These are phyloP conservation scores for Gouania willdenowi DNA, from an alignment of 2,797 vertebrate genomes.

Conservation along the genomic window DNA sequence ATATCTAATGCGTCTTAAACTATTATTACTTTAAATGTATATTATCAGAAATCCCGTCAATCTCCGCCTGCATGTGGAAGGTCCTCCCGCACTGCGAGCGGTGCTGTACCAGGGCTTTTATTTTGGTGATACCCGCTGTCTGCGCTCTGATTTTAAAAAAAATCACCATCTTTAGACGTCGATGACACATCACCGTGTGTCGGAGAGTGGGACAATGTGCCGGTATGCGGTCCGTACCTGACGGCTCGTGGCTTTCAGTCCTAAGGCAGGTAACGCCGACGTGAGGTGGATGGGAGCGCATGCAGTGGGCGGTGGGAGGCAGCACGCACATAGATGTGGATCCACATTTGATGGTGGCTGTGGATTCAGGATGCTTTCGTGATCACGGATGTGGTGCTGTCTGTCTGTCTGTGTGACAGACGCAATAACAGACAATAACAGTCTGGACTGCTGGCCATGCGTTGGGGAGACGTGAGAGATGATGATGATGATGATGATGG, in stretches of 20 bases:
- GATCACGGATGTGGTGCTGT: no score
- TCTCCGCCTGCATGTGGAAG: constrained; percentile 42
- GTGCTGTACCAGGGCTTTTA: constrained; percentile 59
- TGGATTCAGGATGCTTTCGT: no score
- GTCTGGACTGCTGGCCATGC: no score
- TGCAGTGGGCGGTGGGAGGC: constrained; percentile 25
- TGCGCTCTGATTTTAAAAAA: constrained; percentile 33
- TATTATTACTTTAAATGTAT: no score
- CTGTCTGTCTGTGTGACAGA: no score
- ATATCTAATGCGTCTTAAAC: no score
- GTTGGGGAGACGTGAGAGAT: no score
- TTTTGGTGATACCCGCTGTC: no score
- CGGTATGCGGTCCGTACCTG: constrained; percentile 42
- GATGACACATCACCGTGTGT: constrained; percentile 52
- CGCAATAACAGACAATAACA: no score
- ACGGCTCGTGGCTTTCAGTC: constrained; percentile 46
- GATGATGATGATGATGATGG: no score
- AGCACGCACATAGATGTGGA: not conserved
- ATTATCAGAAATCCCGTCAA: no score
- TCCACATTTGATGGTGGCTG: no score
- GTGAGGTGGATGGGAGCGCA: constrained; percentile 53
- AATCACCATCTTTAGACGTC: constrained; percentile 66
- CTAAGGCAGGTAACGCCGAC: constrained; percentile 67
- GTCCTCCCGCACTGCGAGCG: constrained; percentile 74
- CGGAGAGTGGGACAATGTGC: constrained; percentile 55